phyloP scores from a whole-genome alignment of 2,113 vertebrate species.

The Porphyrio hochstetteri region DNA sequence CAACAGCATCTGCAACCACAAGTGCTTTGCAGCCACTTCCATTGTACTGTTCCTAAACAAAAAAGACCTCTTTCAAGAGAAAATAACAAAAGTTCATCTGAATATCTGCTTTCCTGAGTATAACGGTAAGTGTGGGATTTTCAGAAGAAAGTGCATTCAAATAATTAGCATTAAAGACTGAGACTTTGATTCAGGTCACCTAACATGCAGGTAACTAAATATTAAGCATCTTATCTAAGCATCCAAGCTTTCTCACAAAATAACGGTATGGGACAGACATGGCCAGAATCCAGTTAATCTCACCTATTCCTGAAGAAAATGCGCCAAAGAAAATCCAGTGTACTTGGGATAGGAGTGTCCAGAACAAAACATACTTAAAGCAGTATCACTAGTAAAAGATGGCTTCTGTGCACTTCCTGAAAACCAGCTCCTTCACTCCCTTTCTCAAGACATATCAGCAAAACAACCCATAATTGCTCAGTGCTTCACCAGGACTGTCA shows the following conservation, averaged over 20 bases:
- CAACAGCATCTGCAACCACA: constrained; percentile 82
- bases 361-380: background rate
- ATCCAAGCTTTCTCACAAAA: background rate
- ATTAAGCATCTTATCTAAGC: background rate
- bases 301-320: background rate
- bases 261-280: background rate
- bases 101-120: constrained; percentile 81
- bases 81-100: constrained; percentile 75
- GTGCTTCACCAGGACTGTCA: background rate
- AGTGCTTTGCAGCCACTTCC: constrained; percentile 78
- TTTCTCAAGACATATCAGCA: background rate
- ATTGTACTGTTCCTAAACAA: constrained; percentile 82
- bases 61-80: constrained; percentile 81
- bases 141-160: background rate
- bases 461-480: background rate
- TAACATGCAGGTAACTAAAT: background rate
- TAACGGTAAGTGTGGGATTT: constrained; percentile 60
- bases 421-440: background rate
- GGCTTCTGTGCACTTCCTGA: background rate
- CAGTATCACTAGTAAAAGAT: background rate
- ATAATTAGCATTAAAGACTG: background rate
- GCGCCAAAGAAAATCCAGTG: background rate
- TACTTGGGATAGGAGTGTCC: background rate
- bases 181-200: background rate
- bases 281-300: background rate